Conservation (phyloP, 1,140 invertebrate genomes). For the Trypoxylus dichotomus region DNA sequence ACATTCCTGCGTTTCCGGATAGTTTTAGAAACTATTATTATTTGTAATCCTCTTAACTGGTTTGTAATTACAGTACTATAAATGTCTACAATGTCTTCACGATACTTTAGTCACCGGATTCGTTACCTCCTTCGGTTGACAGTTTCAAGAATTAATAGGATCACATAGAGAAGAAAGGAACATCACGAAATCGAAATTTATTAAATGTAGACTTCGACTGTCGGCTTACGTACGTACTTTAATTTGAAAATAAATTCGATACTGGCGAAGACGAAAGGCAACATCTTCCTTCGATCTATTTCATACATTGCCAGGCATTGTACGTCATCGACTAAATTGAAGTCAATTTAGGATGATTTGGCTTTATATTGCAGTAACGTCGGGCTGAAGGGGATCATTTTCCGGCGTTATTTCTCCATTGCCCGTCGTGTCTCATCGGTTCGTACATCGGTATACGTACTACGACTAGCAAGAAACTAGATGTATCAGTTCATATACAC, state of each 20-base stretch:
- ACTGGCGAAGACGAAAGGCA: not conserved
- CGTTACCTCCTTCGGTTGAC: too few relatives aligned
- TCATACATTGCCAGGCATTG: constrained; percentile 15
- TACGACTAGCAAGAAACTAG: too few relatives aligned
- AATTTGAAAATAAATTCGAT: constrained; percentile 22
- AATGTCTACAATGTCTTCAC: too few relatives aligned
- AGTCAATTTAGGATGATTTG: constrained; percentile 23
- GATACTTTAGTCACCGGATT: too few relatives aligned
- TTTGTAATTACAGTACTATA: too few relatives aligned
- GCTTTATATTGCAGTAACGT: constrained; percentile 12
- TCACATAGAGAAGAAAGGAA: not conserved
- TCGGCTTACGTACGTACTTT: constrained; percentile 8
- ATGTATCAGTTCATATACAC: too few relatives aligned
- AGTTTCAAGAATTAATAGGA: not conserved
- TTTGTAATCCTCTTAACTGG: too few relatives aligned
- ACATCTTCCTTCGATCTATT: constrained; percentile 1
- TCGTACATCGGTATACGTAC: not conserved
- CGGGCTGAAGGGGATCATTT: not conserved
- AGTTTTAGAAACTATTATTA: too few relatives aligned
- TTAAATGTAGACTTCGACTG: constrained; percentile 8
- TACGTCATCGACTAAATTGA: constrained; percentile 3
- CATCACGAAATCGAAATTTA: constrained; percentile 3
- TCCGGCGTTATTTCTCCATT: constrained; percentile 13
- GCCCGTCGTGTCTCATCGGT: not conserved
- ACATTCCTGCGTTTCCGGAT: too few relatives aligned